Conservation (phyloP, 2,113 vertebrate genomes). For the Cynoglossus semilaevis region DNA sequence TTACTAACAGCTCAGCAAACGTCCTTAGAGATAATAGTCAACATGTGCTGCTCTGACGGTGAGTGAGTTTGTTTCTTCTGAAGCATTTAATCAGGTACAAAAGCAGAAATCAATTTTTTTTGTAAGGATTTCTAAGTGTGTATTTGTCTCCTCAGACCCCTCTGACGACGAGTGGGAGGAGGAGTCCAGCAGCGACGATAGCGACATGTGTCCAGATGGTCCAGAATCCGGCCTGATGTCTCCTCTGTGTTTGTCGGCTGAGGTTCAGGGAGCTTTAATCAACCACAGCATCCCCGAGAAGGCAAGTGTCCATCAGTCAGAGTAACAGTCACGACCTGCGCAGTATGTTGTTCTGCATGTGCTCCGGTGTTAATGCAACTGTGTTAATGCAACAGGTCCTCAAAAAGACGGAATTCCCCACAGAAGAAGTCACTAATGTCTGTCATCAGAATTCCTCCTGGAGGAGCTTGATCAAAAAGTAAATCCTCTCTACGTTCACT, state of each 20-base stretch:
- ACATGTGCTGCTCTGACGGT: slow-evolving; percentile 98
- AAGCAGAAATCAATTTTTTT: not conserved
- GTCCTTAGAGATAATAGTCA: slow-evolving; percentile 94
- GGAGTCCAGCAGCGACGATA: slow-evolving; percentile 92
- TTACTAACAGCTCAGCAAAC: slow-evolving; percentile 93
- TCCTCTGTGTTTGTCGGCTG: slow-evolving; percentile 92
- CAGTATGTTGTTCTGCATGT: not conserved
- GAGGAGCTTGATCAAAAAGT: slow-evolving; percentile 90
- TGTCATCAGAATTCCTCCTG: slow-evolving; percentile 81
- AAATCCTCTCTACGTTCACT: slow-evolving; percentile 37
- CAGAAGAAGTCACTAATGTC: slow-evolving; percentile 77
- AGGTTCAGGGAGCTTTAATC: slow-evolving; percentile 84
- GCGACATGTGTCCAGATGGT: slow-evolving; percentile 83
- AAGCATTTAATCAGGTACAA: too few species aligned
- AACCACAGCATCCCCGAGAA: slow-evolving; percentile 87
- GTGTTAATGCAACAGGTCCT: slow-evolving; percentile 77
- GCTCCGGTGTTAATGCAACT: not conserved
- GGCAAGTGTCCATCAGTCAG: slow-evolving; percentile 66
- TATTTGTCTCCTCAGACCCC: slow-evolving; percentile 73
- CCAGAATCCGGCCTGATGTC: slow-evolving; percentile 79
- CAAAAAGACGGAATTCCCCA: slow-evolving; percentile 88
- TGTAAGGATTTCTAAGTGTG: not conserved
- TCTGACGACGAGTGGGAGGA: slow-evolving; percentile 97
- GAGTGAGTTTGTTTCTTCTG: slow-evolving; percentile 24
- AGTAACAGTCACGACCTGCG: not conserved